Evolutionary conservation across 2,888 invertebrate species (phyloP).

Genomic region (Metallyticus violacea): DNA sequence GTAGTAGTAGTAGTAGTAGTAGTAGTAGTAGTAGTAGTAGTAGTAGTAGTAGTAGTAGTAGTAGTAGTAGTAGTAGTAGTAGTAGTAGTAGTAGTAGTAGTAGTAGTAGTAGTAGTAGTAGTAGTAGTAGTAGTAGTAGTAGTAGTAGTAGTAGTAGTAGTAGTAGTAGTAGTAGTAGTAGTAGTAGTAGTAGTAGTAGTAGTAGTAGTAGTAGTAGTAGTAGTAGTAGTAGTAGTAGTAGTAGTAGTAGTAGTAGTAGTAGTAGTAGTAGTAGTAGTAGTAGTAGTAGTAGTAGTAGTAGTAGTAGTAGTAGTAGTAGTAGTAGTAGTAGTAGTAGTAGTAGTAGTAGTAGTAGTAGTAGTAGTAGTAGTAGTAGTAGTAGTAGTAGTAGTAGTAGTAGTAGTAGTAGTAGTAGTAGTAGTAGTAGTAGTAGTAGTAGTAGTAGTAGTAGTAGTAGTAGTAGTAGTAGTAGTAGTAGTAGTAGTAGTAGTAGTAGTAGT

Average conservation of each 20-base stretch:
- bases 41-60: not conserved
- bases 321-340: not conserved
- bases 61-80: not conserved
- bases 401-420: not conserved
- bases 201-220: not conserved
- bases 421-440: not conserved
- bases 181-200: not conserved
- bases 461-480: not conserved
- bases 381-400: not conserved
- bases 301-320: not conserved
- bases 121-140: not conserved
- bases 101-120: not conserved
- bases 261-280: not conserved
- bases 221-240: not conserved
- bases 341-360: not conserved
- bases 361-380: not conserved
- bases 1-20: not conserved
- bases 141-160: not conserved
- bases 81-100: not conserved
- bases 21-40: not conserved
- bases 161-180: not conserved
- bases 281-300: not conserved
- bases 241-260: not conserved
- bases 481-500: not conserved
- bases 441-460: not conserved